Conservation (phyloP, 2,888 invertebrate species). For the Caenorhabditis sp. region DNA sequence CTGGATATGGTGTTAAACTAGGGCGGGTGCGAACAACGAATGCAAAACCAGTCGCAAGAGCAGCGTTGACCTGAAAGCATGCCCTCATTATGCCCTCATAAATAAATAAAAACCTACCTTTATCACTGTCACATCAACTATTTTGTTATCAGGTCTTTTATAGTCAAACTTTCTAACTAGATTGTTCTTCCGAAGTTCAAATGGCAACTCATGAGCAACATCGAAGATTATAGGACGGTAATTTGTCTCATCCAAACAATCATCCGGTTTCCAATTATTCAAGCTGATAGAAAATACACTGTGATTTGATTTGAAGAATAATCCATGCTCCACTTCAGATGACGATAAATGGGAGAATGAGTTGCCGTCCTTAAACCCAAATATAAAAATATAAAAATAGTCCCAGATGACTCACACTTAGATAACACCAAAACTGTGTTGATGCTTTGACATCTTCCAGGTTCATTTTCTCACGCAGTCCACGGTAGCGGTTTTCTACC, state of each 20-base stretch:
- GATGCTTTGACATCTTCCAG: slow-evolving; percentile 6
- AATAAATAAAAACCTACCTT: background rate
- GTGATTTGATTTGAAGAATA: slow-evolving; percentile 29
- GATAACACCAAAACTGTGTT: slow-evolving; percentile 21
- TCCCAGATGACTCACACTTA: slow-evolving; percentile 23
- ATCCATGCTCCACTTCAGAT: slow-evolving; percentile 12
- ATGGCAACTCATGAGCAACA: slow-evolving; percentile 4
- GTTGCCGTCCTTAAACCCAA: slow-evolving; percentile 38
- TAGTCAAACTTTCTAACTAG: slow-evolving; percentile 15
- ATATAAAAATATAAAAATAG: no score
- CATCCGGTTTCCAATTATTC: background rate
- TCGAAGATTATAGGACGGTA: slow-evolving; percentile 24
- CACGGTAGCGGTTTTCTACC: background rate
- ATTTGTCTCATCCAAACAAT: slow-evolving; percentile 21
- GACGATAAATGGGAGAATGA: slow-evolving; percentile 14
- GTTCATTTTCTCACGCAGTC: slow-evolving; percentile 11
- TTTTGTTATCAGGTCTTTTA: slow-evolving; percentile 15
- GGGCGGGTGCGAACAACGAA: slow-evolving; percentile 26
- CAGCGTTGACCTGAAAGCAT: slow-evolving; percentile 18
- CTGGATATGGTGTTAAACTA: slow-evolving; percentile 4
- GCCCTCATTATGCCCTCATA: no score
- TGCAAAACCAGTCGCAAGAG: slow-evolving; percentile 34
- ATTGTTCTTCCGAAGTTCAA: slow-evolving; percentile 22
- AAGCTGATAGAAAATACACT: slow-evolving; percentile 20
- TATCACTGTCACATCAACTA: slow-evolving; percentile 20